A percentile compares a stretch with the other conserved stretches of the same genome.
Evolutionary conservation across 2,888 invertebrate species (phyloP).

Genomic region (Micoletzkya japonica): DNA sequence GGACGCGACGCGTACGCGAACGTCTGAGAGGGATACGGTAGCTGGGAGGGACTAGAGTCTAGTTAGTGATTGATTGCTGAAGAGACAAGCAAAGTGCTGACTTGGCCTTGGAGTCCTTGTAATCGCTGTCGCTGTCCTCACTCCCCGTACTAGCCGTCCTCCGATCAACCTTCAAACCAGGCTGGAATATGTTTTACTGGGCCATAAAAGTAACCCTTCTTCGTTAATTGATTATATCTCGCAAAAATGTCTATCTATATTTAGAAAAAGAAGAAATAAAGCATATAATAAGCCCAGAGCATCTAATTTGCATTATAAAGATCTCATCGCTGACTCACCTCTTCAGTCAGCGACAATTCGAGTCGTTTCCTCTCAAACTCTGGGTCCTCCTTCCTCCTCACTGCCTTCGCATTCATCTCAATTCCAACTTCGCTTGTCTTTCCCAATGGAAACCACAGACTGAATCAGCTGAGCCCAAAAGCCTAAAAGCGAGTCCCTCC

Average conservation of each 20-base stretch:
- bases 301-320: too few relatives aligned
- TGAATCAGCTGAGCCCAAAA: too few relatives aligned
- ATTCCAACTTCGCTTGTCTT: neutral
- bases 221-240: too few relatives aligned
- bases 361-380: constrained; percentile 27
- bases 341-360: constrained; percentile 20
- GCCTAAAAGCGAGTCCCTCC: too few relatives aligned
- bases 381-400: constrained; percentile 20
- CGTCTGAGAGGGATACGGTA: neutral
- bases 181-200: too few relatives aligned
- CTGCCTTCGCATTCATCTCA: constrained; percentile 1
- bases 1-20: neutral
- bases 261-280: too few relatives aligned
- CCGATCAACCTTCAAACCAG: constrained; percentile 11
- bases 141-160: constrained; percentile 11
- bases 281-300: too few relatives aligned
- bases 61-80: too few relatives aligned
- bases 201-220: too few relatives aligned
- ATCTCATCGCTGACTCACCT: neutral
- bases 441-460: neutral
- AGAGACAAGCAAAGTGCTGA: too few relatives aligned
- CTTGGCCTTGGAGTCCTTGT: too few relatives aligned
- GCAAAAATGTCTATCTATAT: too few relatives aligned
- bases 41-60: neutral
- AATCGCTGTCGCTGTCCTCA: constrained; percentile 20